Percentiles rank a stretch among this genome's conserved stretches.
phyloP scores from a whole-genome alignment of 2,113 vertebrate species.

The Psittacula cyanocephala region DNA sequence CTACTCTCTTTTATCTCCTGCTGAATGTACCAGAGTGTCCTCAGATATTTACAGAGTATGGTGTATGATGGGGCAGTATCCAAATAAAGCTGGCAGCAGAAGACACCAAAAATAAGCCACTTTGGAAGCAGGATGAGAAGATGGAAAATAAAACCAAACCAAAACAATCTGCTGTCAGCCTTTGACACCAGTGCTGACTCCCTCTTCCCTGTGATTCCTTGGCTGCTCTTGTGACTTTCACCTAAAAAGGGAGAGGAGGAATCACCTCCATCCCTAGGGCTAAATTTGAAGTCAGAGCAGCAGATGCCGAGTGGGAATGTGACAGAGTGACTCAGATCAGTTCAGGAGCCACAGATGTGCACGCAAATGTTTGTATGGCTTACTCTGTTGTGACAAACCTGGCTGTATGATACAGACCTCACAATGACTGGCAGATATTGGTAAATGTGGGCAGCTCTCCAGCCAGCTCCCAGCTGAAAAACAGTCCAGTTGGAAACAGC shows the following conservation, averaged over 20 bases:
- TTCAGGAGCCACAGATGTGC: neutral
- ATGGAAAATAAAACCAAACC: neutral
- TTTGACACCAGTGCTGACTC: neutral
- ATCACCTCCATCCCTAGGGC: neutral
- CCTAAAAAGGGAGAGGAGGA: constrained; percentile 3
- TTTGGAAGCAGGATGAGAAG: neutral
- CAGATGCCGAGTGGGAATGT: rapidly evolving
- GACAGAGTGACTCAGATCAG: neutral
- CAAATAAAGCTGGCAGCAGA: neutral
- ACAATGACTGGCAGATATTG: neutral
- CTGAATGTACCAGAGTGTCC: neutral
- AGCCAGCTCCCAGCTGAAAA: neutral
- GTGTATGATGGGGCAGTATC: neutral
- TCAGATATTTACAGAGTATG: neutral
- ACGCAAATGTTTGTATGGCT: neutral
- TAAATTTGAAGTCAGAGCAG: neutral
- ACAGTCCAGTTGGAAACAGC: neutral
- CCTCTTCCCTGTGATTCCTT: neutral
- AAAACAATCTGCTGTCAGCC: neutral
- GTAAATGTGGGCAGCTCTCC: neutral
- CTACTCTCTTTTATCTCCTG: neutral
- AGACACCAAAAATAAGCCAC: neutral
- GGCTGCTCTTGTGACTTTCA: neutral
- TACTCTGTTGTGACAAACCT: neutral
- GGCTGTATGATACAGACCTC: neutral